Evolutionary conservation across 2,888 invertebrate genomes (phyloP), one percentile per base, ranked within the genome.

Genomic region (Drosophila ochracea): DNA sequence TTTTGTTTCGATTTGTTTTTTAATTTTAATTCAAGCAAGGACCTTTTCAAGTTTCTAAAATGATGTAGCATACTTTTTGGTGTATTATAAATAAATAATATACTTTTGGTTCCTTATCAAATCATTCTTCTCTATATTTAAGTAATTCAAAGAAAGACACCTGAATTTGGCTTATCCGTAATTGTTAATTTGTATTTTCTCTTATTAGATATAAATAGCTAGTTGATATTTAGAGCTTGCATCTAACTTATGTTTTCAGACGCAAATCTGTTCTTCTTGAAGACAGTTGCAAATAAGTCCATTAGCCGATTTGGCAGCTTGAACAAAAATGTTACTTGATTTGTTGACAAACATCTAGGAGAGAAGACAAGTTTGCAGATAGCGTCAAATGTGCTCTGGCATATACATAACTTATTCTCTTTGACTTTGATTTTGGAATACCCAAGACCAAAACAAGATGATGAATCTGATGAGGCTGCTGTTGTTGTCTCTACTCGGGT

Each of bases 11-110:
- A 25, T 16, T 25, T 16, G 16, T 2, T n/a, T n/a, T n/a, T n/a
- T n/a, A n/a, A n/a, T n/a, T 25, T 47, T 16, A 16, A 16, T 2
- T 2, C 21, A 4, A 16, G 4, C 4, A 16, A 16, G 50, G 50
- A 28, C 6, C 19, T 28, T 28, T 5, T 28, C 0, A 50, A 50
- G 28, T 33, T 21, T 50, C 11, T 7, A 41, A 7, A 21, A 28
- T 30, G 11, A 7, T 49, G 31, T 65, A 77, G 76, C 61, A 64
- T 75, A 79, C 79, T 79, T 77, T 58, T 57, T 9, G 35, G 70
- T 30, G 55, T 16, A 35, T 13, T 13, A 19, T 19, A 50, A 19
- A 28, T 50, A 25, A 9, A 21, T 47, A 9, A 16, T 4, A 4
- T 4, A 16, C 13, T 13, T 13, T 13, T 47, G 7, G 47, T 16